A percentile compares a stretch with the other conserved stretches of the same genome.
phyloP scores from a whole-genome alignment of 2,797 vertebrate genomes.

The Falco peregrinus region DNA sequence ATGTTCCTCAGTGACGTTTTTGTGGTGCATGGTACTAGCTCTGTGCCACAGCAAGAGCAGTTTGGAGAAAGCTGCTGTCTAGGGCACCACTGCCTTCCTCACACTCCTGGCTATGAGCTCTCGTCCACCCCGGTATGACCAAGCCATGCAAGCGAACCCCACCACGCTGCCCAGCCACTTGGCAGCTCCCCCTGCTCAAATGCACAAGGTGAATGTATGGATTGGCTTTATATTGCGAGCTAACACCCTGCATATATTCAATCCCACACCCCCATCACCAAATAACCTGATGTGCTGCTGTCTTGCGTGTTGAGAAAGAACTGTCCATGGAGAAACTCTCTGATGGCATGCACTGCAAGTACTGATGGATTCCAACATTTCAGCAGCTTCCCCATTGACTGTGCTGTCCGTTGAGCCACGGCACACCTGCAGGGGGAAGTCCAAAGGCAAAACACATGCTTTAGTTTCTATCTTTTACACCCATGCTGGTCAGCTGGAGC shows the following conservation, averaged over 20 bases:
- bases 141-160: not conserved
- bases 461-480: not conserved
- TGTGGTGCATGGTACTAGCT: not conserved
- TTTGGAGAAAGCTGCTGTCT: not conserved
- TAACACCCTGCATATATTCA: accelerated
- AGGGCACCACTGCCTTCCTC: not conserved
- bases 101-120: accelerated
- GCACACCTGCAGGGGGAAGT: not conserved
- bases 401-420: not conserved
- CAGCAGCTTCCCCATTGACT: not conserved
- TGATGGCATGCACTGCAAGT: accelerated
- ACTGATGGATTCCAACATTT: not conserved
- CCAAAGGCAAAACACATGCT: not conserved
- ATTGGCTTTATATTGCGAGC: not conserved
- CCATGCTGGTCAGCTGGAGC: accelerated
- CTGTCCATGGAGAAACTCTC: not conserved
- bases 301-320: accelerated
- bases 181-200: not conserved
- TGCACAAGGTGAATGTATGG: not conserved
- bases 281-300: accelerated
- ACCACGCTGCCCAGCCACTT: accelerated
- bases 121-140: accelerated
- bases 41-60: not conserved
- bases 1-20: not conserved
- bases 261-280: not conserved